Conservation (phyloP, 2,113 vertebrate species). For the Columbina picui region DNA sequence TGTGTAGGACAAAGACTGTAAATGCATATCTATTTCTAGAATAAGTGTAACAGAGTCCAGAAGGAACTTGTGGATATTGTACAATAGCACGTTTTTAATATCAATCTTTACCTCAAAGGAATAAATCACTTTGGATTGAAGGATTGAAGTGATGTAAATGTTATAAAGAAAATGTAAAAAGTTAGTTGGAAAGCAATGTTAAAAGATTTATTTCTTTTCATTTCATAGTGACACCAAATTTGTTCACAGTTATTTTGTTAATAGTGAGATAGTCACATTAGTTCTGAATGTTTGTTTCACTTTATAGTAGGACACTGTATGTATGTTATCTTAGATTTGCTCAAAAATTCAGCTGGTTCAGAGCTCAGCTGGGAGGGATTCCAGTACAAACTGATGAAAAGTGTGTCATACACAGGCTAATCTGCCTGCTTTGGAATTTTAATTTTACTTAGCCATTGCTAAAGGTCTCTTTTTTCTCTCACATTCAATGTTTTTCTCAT, state of each 20-base stretch:
- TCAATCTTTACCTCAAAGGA: background rate
- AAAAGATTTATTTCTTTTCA: background rate
- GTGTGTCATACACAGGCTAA: background rate
- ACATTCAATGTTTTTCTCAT: background rate
- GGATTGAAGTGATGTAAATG: background rate
- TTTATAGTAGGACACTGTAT: background rate
- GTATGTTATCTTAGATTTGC: background rate
- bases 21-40: background rate
- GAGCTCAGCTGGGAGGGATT: too few species aligned
- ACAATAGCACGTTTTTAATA: background rate
- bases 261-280: background rate
- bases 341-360: background rate
- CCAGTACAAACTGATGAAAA: background rate
- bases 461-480: background rate
- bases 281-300: background rate
- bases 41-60: background rate
- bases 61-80: background rate
- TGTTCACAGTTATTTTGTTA: background rate
- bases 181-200: background rate
- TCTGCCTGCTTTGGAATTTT: background rate
- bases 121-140: background rate
- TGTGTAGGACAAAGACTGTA: background rate
- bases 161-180: accelerated
- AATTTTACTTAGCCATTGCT: background rate
- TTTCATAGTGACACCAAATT: background rate